phyloP scores from a whole-genome alignment of 2,113 vertebrate species.

The Ceyx margarethae region DNA sequence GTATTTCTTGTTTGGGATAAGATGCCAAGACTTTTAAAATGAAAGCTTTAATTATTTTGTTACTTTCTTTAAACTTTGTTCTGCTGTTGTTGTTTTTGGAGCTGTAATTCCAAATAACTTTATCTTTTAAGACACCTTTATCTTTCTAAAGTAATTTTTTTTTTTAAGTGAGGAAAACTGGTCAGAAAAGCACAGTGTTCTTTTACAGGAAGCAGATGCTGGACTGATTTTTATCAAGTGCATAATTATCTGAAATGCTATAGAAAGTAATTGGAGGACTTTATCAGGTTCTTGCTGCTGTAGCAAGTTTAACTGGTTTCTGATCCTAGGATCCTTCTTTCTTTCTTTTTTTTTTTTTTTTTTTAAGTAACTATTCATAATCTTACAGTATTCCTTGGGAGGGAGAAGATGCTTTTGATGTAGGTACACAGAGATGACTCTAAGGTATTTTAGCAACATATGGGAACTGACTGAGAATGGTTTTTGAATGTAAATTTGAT shows the following conservation, averaged over 20 bases:
- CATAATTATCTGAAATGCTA: slow-evolving; percentile 1
- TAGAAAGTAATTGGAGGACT: background rate
- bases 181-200: slow-evolving; percentile 40
- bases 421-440: background rate
- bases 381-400: background rate
- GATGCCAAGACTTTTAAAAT: background rate
- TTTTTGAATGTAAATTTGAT: background rate
- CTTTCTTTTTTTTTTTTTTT: too few species aligned
- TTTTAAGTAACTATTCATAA: background rate
- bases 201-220: slow-evolving; percentile 48
- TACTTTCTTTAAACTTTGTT: slow-evolving; percentile 51
- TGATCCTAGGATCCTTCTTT: background rate
- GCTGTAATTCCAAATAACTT: background rate
- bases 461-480: background rate
- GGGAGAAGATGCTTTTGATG: background rate
- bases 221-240: slow-evolving; percentile 25
- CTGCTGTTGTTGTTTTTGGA: background rate
- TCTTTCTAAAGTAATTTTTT: slow-evolving; percentile 4
- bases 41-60: slow-evolving; percentile 8
- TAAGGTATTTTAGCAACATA: background rate
- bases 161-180: slow-evolving; percentile 14
- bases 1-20: background rate
- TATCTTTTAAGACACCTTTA: slow-evolving; percentile 12
- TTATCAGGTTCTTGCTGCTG: background rate
- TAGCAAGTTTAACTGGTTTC: background rate